Conservation (phyloP, 2,113 vertebrate species). For the Mastomys natalensis region DNA sequence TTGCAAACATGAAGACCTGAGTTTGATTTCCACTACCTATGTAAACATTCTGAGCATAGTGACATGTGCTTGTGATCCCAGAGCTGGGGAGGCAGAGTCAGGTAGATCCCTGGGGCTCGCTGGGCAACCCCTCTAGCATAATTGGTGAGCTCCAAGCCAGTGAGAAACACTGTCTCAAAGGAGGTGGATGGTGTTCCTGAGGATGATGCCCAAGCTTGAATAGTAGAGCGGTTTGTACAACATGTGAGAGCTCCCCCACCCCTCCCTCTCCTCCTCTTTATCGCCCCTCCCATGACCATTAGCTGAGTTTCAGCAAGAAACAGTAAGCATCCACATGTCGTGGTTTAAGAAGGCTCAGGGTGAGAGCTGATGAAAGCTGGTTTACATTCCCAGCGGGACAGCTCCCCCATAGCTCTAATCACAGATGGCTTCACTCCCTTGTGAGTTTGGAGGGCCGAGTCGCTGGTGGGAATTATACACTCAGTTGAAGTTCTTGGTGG, state of each 20-base stretch:
- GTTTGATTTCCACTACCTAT: neutral
- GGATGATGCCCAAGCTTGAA: neutral
- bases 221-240: neutral
- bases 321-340: rapidly evolving
- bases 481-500: conserved; percentile 38
- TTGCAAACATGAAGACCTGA: too few species aligned
- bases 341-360: neutral
- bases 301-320: conserved; percentile 13
- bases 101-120: neutral
- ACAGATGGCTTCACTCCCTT: neutral
- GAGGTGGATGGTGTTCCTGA: neutral
- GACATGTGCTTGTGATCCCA: neutral
- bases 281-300: neutral
- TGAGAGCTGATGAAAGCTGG: neutral
- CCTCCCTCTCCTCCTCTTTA: neutral
- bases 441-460: neutral
- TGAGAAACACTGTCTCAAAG: neutral
- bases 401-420: neutral
- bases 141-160: neutral
- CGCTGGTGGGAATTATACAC: neutral
- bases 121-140: neutral
- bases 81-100: neutral
- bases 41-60: neutral
- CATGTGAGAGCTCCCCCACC: neutral
- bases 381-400: neutral